Evolutionary conservation across 2,888 invertebrate genomes (phyloP).

Genomic region (Linyphia triangularis): DNA sequence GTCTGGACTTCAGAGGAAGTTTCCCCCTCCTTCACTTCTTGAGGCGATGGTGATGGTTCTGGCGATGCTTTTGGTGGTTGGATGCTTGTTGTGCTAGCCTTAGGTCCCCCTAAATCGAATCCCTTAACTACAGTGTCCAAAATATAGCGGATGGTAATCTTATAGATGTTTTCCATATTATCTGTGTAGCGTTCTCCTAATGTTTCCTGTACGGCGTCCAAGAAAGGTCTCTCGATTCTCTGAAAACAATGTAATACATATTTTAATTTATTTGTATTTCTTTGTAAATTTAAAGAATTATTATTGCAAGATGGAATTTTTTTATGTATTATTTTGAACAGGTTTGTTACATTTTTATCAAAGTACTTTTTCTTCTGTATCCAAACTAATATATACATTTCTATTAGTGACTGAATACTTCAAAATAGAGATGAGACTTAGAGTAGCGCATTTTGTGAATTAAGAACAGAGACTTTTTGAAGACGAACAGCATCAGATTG

Average conservation of each 20-base stretch:
- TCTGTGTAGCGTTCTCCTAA: slow-evolving; percentile 93
- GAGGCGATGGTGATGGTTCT: slow-evolving; percentile 60
- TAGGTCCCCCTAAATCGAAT: slow-evolving; percentile 82
- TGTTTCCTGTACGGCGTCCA: slow-evolving; percentile 90
- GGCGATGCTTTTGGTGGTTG: slow-evolving; percentile 61
- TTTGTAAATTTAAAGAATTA: no score
- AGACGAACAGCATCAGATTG: no score
- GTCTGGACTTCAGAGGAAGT: neutral
- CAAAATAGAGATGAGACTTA: no score
- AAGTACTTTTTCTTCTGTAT: no score
- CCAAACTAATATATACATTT: no score
- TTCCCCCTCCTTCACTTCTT: neutral
- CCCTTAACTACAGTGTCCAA: slow-evolving; percentile 90
- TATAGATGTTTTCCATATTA: slow-evolving; percentile 93
- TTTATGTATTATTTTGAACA: no score
- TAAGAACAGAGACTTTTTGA: no score
- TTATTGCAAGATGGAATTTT: neutral
- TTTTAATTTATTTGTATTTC: neutral
- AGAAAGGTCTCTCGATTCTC: slow-evolving; percentile 93
- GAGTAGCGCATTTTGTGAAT: no score
- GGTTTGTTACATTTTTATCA: no score
- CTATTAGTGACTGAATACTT: no score
- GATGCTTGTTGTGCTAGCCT: neutral
- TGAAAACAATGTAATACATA: slow-evolving; percentile 80
- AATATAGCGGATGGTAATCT: slow-evolving; percentile 91